These are phyloP conservation scores for Thalassoma bifasciatum DNA, from an alignment of 2,113 vertebrate species.

Conservation along the genomic window DNA sequence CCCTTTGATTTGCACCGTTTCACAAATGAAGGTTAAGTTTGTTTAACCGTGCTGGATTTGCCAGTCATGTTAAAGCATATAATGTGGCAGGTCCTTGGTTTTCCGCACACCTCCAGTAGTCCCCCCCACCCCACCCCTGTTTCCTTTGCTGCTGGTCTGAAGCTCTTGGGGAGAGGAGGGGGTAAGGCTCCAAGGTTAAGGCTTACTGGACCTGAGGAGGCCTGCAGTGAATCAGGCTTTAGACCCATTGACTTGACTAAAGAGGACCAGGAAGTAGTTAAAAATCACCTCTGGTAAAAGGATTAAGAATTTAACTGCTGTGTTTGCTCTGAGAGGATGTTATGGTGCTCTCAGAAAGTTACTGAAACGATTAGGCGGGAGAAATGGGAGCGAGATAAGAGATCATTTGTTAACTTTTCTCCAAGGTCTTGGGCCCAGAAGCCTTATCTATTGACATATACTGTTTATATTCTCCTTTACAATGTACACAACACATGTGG, in stretches of 20 bases:
- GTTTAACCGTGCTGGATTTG: constrained; percentile 97
- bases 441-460: constrained; percentile 2
- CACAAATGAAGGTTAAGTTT: constrained; percentile 99
- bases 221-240: constrained; percentile 71
- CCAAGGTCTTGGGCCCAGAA: constrained; percentile 47
- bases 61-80: constrained; percentile 97
- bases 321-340: constrained; percentile 44
- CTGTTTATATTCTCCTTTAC: background rate
- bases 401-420: constrained; percentile 28
- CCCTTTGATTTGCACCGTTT: constrained; percentile 92
- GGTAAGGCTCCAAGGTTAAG: constrained; percentile 89
- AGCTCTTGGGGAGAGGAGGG: constrained; percentile 35
- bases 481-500: background rate
- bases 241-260: constrained; percentile 63
- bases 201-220: constrained; percentile 84
- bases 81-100: constrained; percentile 88
- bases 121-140: constrained; percentile 19
- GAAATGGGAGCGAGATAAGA: constrained; percentile 24
- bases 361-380: background rate
- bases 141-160: constrained; percentile 64
- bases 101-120: constrained; percentile 72
- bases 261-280: constrained; percentile 67
- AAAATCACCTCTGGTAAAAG: constrained; percentile 72
- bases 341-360: constrained; percentile 13
- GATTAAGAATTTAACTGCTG: constrained; percentile 63